Percentiles rank a stretch among this genome's conserved stretches.
phyloP scores from a whole-genome alignment of 92 coral and sea anemone species.

The Porites rus region DNA sequence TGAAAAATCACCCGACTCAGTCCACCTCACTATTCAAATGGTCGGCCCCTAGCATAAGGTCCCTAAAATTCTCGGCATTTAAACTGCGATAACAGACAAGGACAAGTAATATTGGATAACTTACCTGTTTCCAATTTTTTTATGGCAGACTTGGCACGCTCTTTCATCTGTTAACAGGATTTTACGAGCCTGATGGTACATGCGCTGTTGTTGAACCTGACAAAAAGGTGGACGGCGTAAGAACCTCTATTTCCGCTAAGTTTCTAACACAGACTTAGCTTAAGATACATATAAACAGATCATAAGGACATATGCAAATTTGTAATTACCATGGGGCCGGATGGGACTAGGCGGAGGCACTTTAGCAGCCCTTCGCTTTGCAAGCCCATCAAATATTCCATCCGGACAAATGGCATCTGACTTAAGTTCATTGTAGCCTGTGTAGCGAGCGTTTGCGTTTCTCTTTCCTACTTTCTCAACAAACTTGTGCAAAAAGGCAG shows the following conservation, averaged over 20 bases:
- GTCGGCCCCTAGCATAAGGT: background rate
- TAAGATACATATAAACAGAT: too few relatives aligned
- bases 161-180: slow-evolving; percentile 92
- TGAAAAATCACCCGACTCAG: background rate
- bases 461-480: too few relatives aligned
- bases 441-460: too few relatives aligned
- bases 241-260: background rate
- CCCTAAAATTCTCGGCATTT: background rate
- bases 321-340: too few relatives aligned
- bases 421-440: too few relatives aligned
- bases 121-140: slow-evolving; percentile 97
- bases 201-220: slow-evolving; percentile 95
- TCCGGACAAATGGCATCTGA: too few relatives aligned
- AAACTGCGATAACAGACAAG: background rate
- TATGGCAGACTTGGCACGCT: slow-evolving; percentile 97
- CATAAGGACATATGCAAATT: too few relatives aligned
- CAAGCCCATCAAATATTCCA: too few relatives aligned
- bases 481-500: too few relatives aligned
- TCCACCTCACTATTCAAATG: background rate
- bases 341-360: too few relatives aligned
- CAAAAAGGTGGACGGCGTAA: background rate
- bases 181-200: slow-evolving; percentile 94
- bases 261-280: too few relatives aligned
- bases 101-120: background rate
- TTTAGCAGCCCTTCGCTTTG: too few relatives aligned